Conservation (phyloP, 2,888 invertebrate genomes). For the Eupithecia subumbrata region DNA sequence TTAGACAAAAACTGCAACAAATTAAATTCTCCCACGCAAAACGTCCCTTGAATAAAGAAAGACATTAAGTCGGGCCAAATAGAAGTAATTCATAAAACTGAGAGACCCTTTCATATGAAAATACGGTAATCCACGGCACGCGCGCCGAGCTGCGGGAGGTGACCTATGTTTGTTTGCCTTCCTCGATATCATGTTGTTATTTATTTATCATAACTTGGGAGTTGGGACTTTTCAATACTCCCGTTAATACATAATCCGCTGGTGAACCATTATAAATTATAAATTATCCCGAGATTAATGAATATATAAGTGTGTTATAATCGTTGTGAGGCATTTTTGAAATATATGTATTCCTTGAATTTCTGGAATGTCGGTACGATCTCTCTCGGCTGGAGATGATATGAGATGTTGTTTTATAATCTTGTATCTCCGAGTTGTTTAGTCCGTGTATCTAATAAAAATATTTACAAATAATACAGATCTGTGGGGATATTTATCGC, state of each 20-base stretch:
- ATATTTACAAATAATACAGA: constrained; percentile 34
- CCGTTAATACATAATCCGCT: constrained; percentile 66
- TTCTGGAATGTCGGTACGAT: constrained; percentile 60
- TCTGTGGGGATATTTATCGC: constrained; percentile 16
- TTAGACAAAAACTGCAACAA: constrained; percentile 76
- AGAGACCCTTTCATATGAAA: constrained; percentile 81
- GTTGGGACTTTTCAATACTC: constrained; percentile 73
- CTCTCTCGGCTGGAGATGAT: constrained; percentile 41
- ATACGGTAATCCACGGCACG: constrained; percentile 80
- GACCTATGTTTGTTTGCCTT: constrained; percentile 71
- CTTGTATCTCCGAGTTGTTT: constrained; percentile 38
- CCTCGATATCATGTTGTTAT: constrained; percentile 68
- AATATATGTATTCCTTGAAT: constrained; percentile 59
- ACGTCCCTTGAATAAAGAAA: constrained; percentile 71
- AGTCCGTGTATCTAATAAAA: constrained; percentile 43
- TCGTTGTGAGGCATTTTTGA: constrained; percentile 63
- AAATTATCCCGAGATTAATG: constrained; percentile 72
- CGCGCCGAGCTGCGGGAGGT: constrained; percentile 70
- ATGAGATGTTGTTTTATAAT: constrained; percentile 42
- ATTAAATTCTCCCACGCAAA: constrained; percentile 81
- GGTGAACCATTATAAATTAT: constrained; percentile 71
- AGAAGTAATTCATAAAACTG: constrained; percentile 79
- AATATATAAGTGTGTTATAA: constrained; percentile 68
- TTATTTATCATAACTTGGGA: constrained; percentile 74
- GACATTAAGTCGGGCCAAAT: constrained; percentile 72